phyloP scores from a whole-genome alignment of 1,140 invertebrate genomes.

The Caenorhabditis tropicalis region DNA sequence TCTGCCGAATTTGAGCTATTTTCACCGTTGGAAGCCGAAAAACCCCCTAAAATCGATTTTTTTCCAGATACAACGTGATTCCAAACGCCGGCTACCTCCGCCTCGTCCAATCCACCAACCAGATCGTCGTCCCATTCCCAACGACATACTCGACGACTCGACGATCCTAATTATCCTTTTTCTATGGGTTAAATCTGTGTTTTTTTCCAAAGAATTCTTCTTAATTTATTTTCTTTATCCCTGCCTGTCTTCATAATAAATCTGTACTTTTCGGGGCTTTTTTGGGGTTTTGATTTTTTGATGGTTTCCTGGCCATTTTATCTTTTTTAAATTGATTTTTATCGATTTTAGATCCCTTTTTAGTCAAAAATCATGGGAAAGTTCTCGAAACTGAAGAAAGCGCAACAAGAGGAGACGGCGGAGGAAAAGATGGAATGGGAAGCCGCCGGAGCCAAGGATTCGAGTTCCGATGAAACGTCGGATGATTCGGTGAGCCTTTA shows the following conservation, averaged over 20 bases:
- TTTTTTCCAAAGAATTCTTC: too few relatives aligned
- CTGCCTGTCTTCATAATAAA: too few relatives aligned
- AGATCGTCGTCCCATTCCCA: slow-evolving; percentile 62
- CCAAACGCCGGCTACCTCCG: slow-evolving; percentile 85
- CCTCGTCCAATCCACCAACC: slow-evolving; percentile 58
- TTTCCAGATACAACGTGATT: slow-evolving; percentile 97
- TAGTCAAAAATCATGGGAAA: not conserved
- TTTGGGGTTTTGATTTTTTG: too few relatives aligned
- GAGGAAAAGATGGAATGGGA: slow-evolving; percentile 28
- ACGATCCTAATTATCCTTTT: not conserved
- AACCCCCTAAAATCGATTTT: slow-evolving; percentile 91
- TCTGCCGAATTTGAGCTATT: too few relatives aligned
- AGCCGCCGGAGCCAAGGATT: slow-evolving; percentile 15
- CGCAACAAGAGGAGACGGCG: not conserved
- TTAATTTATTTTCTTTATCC: too few relatives aligned
- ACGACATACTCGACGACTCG: slow-evolving; percentile 55
- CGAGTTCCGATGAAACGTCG: slow-evolving; percentile 16
- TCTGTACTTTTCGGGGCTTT: too few relatives aligned
- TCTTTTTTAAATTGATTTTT: not conserved
- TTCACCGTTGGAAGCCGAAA: too few relatives aligned
- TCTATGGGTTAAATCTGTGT: not conserved
- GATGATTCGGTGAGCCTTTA: slow-evolving; percentile 1
- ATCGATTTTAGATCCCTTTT: too few relatives aligned
- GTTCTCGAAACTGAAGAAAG: slow-evolving; percentile 24
- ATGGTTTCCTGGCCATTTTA: not conserved